Evolutionary conservation across 2,888 invertebrate genomes (phyloP).

Genomic region (Eugnorisma glareosa): DNA sequence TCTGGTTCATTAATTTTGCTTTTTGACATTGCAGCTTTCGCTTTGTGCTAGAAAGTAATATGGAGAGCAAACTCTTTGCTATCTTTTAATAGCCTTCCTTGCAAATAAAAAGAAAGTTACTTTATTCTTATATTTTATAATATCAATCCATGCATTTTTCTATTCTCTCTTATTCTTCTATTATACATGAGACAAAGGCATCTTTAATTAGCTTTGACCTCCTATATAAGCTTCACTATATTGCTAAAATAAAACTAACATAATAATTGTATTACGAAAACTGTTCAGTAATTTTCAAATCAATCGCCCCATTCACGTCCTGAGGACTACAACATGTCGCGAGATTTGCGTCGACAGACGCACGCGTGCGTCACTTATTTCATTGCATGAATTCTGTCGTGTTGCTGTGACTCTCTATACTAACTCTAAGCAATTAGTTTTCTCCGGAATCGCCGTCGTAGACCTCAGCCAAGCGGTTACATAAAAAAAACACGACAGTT

Average conservation of each 20-base stretch:
- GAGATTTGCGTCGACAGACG: background rate
- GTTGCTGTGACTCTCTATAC: background rate
- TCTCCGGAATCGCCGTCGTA: background rate
- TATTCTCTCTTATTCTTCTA: too few species aligned
- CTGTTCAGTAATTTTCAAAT: constrained; percentile 1
- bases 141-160: background rate
- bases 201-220: background rate
- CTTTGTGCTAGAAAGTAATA: background rate
- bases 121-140: background rate
- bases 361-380: background rate
- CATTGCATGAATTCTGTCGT: background rate
- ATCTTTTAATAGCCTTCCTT: background rate
- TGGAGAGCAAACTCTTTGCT: constrained; percentile 2
- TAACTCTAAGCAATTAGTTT: background rate
- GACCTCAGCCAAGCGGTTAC: background rate
- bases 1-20: constrained; percentile 10
- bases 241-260: background rate
- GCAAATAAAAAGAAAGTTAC: background rate
- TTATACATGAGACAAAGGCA: background rate
- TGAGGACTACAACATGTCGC: background rate
- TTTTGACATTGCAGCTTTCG: background rate
- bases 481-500: constrained; percentile 24
- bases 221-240: background rate
- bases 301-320: background rate
- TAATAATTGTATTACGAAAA: background rate